A percentile compares a stretch with the other conserved stretches of the same genome.
phyloP scores from a whole-genome alignment of 2,888 invertebrate genomes.

The Thera obeliscata region DNA sequence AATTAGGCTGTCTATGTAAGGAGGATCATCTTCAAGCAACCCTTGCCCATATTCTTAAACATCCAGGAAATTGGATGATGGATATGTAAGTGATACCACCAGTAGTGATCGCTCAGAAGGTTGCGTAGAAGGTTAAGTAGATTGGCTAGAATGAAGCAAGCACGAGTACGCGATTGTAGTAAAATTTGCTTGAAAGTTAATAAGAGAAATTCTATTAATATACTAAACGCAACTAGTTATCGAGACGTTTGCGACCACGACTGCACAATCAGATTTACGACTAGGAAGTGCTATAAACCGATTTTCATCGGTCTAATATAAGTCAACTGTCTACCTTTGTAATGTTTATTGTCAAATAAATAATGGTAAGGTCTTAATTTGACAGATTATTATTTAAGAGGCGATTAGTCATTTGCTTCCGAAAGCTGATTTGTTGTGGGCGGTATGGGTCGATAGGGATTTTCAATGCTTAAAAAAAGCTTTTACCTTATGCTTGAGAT shows the following conservation, averaged over 20 bases:
- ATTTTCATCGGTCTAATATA: slow-evolving; percentile 50
- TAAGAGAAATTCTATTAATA: too few species aligned
- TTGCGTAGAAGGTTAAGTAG: too few species aligned
- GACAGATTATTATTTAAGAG: slow-evolving; percentile 36
- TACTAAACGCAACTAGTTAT: slow-evolving; percentile 7
- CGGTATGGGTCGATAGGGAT: background rate
- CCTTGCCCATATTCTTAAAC: too few species aligned
- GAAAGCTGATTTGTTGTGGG: slow-evolving; percentile 3
- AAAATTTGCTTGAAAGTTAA: too few species aligned
- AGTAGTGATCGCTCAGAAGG: too few species aligned
- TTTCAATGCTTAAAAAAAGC: background rate
- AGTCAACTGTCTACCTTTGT: slow-evolving; percentile 41
- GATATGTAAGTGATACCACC: too few species aligned
- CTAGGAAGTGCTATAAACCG: slow-evolving; percentile 60
- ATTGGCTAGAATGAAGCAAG: too few species aligned
- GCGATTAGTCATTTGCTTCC: slow-evolving; percentile 23
- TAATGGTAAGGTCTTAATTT: slow-evolving; percentile 33
- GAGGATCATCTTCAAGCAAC: too few species aligned
- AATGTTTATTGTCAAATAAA: slow-evolving; percentile 40
- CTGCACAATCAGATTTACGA: slow-evolving; percentile 56
- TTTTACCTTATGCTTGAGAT: background rate
- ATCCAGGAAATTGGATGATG: too few species aligned
- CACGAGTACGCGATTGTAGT: too few species aligned
- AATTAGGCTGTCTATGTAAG: too few species aligned
- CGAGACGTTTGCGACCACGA: slow-evolving; percentile 12